Conservation (phyloP, 2,113 vertebrate genomes). For the Tychaedon coryphoeus region DNA sequence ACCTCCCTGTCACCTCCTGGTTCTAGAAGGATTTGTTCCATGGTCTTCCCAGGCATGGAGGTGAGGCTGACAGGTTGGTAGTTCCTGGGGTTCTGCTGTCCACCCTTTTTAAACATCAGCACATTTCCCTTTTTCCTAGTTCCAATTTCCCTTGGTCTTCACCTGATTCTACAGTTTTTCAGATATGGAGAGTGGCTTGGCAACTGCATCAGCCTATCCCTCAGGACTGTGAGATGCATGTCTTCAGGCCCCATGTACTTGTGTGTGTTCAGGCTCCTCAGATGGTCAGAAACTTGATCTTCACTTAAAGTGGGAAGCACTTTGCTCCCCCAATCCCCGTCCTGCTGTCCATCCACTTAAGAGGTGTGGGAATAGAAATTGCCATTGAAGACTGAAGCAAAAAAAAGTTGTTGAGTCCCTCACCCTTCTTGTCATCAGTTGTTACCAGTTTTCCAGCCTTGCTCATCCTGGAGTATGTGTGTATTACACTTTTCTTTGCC, state of each 20-base stretch:
- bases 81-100: not conserved
- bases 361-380: not conserved
- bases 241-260: not conserved
- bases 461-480: not conserved
- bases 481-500: not conserved
- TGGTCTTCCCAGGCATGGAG: not conserved
- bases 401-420: not conserved
- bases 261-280: not conserved
- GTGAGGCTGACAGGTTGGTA: not conserved
- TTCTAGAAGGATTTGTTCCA: not conserved
- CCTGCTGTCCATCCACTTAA: not conserved
- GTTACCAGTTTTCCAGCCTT: not conserved
- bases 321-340: not conserved
- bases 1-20: not conserved
- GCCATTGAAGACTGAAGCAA: not conserved
- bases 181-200: not conserved
- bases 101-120: not conserved
- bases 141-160: not conserved
- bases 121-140: not conserved
- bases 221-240: not conserved
- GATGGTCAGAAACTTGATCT: not conserved
- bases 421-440: not conserved
- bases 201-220: not conserved
- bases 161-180: not conserved
- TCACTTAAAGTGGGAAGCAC: not conserved